Base-by-base conservation (phyloP, 2,113 vertebrate genomes). In the Oryzias javanicus region DNA sequence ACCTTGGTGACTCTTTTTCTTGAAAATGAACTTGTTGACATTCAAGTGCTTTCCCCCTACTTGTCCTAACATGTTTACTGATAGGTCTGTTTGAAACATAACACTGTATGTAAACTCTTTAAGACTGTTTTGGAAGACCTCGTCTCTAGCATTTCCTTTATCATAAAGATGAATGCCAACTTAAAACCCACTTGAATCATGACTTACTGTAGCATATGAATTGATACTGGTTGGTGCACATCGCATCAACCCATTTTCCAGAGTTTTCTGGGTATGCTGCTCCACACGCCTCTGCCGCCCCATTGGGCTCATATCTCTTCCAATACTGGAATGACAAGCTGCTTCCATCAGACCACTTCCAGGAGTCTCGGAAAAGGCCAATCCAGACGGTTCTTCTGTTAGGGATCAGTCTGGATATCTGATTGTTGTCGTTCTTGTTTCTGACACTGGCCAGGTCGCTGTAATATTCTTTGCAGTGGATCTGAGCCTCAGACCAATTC, bases 391-490 rank as follows among this genome's bases (percentile, higher is more conserved):
- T 24, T 13, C 14, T 0, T 18, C 12, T 24, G 17, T 4, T 0
- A 25, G 24, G 42, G 4, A 58, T 22, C 55, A 27, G 42, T 10
- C 18, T 2, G 3, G 6, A 24, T 12, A 58, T n/a, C 42, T 1
- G 13, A 14, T 47, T 4, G 24, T 58, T 58, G 22, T 58, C 55
- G 12, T 6, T 3, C 20, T 25, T 12, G 41, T 57, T 57, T 25
- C 55, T 45, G 14, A 57, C 53, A 17, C 53, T 55, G 53, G 53
- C 53, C 53, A 55, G 53, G 40, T 55, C 53, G 3, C 18, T 55
- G 55, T 57, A 22, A 17, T 57, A 15, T 44, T 42, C n/a, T 19
- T 29, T 53, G 51, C 51, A 53, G 51, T 35, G 40, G 16, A 3
- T 40, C 51, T 53, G 51, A 17, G 55, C 55, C 7, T 17, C 7